These are phyloP conservation scores for Coryphaenoides rupestris DNA, from an alignment of 2,113 vertebrate species.

Conservation along the genomic window DNA sequence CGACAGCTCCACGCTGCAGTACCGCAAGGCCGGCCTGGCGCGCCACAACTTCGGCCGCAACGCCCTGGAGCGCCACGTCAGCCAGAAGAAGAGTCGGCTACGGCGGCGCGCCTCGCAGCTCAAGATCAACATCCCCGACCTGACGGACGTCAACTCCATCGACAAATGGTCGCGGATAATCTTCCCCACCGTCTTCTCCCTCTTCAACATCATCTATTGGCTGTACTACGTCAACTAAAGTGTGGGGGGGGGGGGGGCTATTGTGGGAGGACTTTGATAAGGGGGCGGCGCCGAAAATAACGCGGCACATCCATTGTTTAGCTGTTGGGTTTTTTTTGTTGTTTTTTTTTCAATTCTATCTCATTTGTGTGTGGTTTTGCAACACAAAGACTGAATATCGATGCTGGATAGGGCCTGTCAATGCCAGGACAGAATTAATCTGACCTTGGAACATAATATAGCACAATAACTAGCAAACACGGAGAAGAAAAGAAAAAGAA, in stretches of 20 bases:
- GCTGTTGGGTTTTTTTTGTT: constrained; percentile 26
- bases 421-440: constrained; percentile 80
- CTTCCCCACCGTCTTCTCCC: constrained; percentile 96
- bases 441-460: constrained; percentile 79
- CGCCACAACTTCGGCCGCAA: constrained; percentile 91
- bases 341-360: constrained; percentile 46
- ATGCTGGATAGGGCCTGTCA: constrained; percentile 45
- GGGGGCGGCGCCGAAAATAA: constrained; percentile 24
- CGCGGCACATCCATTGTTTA: neutral
- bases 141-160: constrained; percentile 98
- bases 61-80: constrained; percentile 88
- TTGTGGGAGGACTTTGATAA: constrained; percentile 52
- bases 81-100: constrained; percentile 94
- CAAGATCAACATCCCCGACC: constrained; percentile 95
- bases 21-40: constrained; percentile 89
- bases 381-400: constrained; percentile 80
- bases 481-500: neutral
- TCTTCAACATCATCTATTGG: constrained; percentile 98
- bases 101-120: constrained; percentile 91
- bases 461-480: constrained; percentile 87
- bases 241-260: constrained; percentile 5
- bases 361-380: constrained; percentile 77
- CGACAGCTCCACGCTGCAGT: constrained; percentile 91
- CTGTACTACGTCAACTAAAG: constrained; percentile 97
- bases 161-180: constrained; percentile 98